Evolutionary conservation across 35 echinoderm and acorn worm genomes (phyloP).

Genomic region (Heliocidaris erythrogramma): DNA sequence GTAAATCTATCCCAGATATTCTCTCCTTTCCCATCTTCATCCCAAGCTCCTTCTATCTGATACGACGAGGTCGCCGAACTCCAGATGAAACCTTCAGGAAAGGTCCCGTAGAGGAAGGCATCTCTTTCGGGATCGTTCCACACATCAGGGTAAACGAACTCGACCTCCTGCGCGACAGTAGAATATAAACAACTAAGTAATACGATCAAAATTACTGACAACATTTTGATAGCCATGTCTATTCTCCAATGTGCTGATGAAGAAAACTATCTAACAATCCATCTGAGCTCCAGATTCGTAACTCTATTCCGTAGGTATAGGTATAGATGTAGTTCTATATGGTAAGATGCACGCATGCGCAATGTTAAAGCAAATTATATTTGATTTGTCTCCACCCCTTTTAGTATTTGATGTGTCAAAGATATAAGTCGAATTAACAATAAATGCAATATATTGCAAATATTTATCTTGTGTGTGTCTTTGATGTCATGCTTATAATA

Average conservation of each 20-base stretch:
- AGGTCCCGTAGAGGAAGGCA: slow-evolving; percentile 63
- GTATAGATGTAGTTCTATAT: background rate
- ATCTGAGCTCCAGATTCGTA: background rate
- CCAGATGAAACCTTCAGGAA: slow-evolving; percentile 81
- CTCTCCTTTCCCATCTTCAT: slow-evolving; percentile 68
- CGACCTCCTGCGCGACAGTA: background rate
- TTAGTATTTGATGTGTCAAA: background rate
- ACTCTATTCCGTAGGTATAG: background rate
- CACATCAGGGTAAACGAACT: slow-evolving; percentile 77
- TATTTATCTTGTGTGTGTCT: too few relatives aligned
- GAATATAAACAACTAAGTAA: background rate
- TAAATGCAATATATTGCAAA: too few relatives aligned
- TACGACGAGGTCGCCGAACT: slow-evolving; percentile 81
- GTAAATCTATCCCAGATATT: slow-evolving; percentile 87
- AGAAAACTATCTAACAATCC: background rate
- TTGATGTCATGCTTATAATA: too few relatives aligned
- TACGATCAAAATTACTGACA: background rate
- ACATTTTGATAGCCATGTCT: background rate
- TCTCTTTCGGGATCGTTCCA: slow-evolving; percentile 84
- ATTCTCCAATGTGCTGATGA: background rate
- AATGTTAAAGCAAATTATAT: background rate
- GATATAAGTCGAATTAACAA: background rate
- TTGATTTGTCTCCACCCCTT: background rate
- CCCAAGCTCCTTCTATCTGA: slow-evolving; percentile 90
- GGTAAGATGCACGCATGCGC: background rate